Conservation (phyloP, 1,140 invertebrate genomes). For the Heliconius melpomene region DNA sequence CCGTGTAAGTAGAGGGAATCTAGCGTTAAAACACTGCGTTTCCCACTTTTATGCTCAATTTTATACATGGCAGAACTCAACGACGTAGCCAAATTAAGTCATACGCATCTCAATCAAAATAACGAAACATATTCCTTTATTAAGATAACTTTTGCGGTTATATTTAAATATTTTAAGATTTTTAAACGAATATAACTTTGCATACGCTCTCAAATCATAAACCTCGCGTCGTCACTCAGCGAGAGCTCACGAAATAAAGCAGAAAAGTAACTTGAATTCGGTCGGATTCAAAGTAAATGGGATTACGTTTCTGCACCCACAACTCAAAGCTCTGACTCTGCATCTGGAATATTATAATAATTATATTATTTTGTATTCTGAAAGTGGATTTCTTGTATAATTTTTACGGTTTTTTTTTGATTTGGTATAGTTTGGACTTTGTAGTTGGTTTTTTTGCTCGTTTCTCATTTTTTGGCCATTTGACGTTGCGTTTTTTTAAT, state of each 20-base stretch:
- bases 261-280: slow-evolving; percentile 11
- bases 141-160: not conserved
- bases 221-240: not conserved
- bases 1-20: too few species aligned
- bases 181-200: not conserved
- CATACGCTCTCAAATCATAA: not conserved
- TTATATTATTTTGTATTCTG: not conserved
- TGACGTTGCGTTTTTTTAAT: too few species aligned
- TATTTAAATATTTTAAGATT: not conserved
- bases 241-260: not conserved
- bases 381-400: not conserved
- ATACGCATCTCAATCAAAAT: too few species aligned
- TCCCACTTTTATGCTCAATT: too few species aligned
- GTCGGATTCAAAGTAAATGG: slow-evolving; percentile 10
- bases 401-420: not conserved
- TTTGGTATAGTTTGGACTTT: not conserved
- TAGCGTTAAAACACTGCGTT: too few species aligned
- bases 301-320: slow-evolving; percentile 10
- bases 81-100: too few species aligned
- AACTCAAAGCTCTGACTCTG: not conserved
- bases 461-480: too few species aligned
- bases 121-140: not conserved
- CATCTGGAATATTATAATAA: slow-evolving; percentile 3
- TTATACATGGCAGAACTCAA: too few species aligned
- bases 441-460: not conserved